Conservation (phyloP, 2,113 vertebrate genomes). For the Callorhinus ursinus region DNA sequence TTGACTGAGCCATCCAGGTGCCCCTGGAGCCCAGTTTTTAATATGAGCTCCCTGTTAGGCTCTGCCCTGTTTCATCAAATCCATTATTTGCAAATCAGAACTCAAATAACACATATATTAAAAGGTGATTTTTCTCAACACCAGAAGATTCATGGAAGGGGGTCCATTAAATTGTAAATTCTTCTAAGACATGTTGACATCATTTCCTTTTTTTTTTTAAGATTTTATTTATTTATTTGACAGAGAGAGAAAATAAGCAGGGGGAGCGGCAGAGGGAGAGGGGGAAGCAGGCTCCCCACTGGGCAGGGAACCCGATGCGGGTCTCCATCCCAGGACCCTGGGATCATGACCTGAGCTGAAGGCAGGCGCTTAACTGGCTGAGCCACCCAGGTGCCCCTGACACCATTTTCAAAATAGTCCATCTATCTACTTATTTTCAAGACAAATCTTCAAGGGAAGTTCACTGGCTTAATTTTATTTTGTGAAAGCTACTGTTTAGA, state of each 20-base stretch:
- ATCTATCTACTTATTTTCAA: background rate
- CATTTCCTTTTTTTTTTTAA: background rate
- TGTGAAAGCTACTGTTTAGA: background rate
- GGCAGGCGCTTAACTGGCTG: too few species aligned
- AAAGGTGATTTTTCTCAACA: background rate
- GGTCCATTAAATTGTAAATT: background rate
- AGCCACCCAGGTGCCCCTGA: background rate
- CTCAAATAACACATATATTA: background rate
- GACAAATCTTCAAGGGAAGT: background rate
- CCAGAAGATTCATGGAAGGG: background rate
- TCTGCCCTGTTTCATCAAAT: background rate
- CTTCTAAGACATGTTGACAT: background rate
- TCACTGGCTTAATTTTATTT: background rate
- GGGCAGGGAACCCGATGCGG: too few species aligned
- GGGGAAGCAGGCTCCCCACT: too few species aligned
- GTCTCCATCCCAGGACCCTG: too few species aligned
- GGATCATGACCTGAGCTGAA: too few species aligned
- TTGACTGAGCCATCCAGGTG: too few species aligned
- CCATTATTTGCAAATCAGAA: background rate
- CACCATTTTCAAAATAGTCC: background rate
- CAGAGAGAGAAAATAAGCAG: too few species aligned
- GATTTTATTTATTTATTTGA: too few species aligned
- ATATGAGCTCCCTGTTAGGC: background rate
- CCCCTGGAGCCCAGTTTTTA: conserved; percentile 1
- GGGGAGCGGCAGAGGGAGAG: too few species aligned